Conservation (phyloP, 2,113 vertebrate genomes). For the Panthera uncia region DNA sequence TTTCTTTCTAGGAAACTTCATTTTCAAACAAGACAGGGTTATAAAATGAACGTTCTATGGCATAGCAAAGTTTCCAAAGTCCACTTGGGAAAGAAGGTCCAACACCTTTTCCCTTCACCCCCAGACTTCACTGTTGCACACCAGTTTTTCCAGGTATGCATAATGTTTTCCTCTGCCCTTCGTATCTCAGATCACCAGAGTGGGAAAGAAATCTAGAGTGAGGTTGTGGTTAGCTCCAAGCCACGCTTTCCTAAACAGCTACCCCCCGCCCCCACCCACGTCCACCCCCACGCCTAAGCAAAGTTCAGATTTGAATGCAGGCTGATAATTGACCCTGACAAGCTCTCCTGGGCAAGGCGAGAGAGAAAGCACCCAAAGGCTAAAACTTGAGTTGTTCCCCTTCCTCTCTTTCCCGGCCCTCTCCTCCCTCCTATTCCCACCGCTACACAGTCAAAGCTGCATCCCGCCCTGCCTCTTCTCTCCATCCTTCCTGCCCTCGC, state of each 20-base stretch:
- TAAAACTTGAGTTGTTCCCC: not conserved
- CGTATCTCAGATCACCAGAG: not conserved
- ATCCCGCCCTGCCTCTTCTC: not conserved
- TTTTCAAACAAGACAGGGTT: not conserved
- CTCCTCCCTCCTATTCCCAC: not conserved
- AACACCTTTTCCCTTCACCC: not conserved
- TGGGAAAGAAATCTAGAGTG: not conserved
- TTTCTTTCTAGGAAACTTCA: not conserved
- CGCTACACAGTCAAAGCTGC: not conserved
- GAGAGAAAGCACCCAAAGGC: not conserved
- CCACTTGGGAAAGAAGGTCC: not conserved
- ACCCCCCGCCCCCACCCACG: not conserved
- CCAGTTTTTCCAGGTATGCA: not conserved
- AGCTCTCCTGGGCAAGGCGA: not conserved
- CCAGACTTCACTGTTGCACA: not conserved
- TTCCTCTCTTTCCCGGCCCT: not conserved
- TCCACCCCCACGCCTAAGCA: not conserved
- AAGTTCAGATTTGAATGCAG: not conserved
- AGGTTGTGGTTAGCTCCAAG: not conserved
- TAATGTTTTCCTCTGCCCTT: not conserved
- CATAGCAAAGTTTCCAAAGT: not conserved
- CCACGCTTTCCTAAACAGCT: not conserved
- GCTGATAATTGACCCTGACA: not conserved
- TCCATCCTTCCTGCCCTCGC: too few species aligned
- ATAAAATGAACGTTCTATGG: not conserved